phyloP scores from a whole-genome alignment of 2,888 invertebrate species.

The Watsonalla cultraria region DNA sequence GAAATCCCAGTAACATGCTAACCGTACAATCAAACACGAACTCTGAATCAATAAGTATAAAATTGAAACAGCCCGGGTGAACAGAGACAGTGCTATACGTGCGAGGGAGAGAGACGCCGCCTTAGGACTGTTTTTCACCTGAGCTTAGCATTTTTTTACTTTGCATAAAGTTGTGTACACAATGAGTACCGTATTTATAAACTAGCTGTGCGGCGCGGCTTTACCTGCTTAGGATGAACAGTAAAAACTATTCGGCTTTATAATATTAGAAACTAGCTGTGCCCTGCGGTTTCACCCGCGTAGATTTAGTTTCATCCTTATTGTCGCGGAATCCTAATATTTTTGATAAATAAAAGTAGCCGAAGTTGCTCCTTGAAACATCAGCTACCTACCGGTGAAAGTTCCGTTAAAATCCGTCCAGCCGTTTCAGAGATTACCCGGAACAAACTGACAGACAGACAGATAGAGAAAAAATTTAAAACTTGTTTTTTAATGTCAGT shows the following conservation, averaged over 20 bases:
- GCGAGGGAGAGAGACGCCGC: slow-evolving; percentile 25
- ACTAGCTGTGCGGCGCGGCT: not conserved
- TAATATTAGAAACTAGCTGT: not conserved
- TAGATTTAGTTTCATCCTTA: no score
- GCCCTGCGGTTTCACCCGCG: no score
- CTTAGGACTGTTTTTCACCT: slow-evolving; percentile 8
- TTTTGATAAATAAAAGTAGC: no score
- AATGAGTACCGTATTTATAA: not conserved
- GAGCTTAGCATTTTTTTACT: slow-evolving; percentile 3
- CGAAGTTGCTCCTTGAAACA: no score
- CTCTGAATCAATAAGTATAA: slow-evolving; percentile 72
- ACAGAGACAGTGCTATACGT: slow-evolving; percentile 10
- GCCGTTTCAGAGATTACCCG: no score
- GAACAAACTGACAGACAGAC: no score
- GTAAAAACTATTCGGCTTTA: not conserved
- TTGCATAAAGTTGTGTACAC: not conserved
- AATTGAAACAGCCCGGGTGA: slow-evolving; percentile 54
- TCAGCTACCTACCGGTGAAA: no score
- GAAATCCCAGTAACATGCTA: slow-evolving; percentile 25
- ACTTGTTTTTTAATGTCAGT: no score
- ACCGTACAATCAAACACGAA: slow-evolving; percentile 43
- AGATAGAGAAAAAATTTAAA: no score
- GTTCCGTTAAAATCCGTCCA: no score
- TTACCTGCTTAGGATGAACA: no score
- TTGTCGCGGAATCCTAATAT: no score